These are phyloP conservation scores for Limnothrissa miodon DNA, from an alignment of 2,113 vertebrate genomes.

Conservation along the genomic window DNA sequence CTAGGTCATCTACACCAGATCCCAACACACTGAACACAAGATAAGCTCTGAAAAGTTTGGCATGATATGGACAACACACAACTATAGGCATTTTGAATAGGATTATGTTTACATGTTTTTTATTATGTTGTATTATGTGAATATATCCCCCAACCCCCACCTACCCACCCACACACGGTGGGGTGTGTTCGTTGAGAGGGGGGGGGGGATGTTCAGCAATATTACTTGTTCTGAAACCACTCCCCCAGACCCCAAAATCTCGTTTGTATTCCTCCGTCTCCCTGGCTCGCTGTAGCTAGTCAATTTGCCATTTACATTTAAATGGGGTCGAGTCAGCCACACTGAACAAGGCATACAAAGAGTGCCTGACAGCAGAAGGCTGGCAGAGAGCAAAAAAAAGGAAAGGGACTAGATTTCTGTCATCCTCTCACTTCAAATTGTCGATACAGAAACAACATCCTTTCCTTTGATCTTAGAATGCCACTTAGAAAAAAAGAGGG, in stretches of 20 bases:
- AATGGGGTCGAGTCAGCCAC: constrained; percentile 19
- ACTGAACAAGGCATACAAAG: not conserved
- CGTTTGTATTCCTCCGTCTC: constrained; percentile 10
- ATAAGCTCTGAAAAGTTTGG: constrained; percentile 2
- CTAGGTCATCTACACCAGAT: not conserved
- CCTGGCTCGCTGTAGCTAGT: constrained; percentile 17
- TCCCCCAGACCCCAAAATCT: not conserved
- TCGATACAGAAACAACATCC: not conserved
- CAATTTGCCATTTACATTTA: constrained; percentile 44
- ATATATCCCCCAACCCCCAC: no score
- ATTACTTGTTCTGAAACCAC: not conserved
- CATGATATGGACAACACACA: not conserved
- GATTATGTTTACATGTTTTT: not conserved
- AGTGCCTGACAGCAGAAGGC: not conserved
- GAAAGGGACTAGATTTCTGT: not conserved
- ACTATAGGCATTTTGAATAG: not conserved
- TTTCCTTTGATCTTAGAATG: not conserved
- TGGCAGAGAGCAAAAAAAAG: not conserved
- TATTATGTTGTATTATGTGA: no score
- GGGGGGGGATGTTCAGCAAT: not conserved
- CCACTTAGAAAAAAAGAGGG: not conserved
- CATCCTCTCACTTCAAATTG: not conserved
- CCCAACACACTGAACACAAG: not conserved
- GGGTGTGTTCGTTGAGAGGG: no score
- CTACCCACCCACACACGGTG: not conserved